Percentiles rank a stretch among this genome's conserved stretches.
Evolutionary conservation across 2,888 invertebrate genomes (phyloP).

Genomic region (Acanthoscelides obtectus): DNA sequence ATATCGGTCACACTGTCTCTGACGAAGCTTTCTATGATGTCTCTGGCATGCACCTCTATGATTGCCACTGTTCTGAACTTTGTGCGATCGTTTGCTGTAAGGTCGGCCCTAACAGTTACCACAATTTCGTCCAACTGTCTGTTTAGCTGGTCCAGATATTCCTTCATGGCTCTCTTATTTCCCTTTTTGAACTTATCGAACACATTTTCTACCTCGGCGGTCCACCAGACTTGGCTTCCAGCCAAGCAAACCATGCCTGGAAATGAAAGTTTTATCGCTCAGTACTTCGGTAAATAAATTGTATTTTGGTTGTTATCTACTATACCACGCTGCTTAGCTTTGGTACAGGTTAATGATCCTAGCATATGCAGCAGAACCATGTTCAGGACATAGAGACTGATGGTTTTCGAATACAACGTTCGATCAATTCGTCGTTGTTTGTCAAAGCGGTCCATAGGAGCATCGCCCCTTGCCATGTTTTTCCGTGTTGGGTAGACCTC

Average conservation of each 20-base stretch:
- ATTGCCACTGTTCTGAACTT: constrained; percentile 88
- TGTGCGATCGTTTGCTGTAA: constrained; percentile 74
- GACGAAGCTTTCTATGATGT: constrained; percentile 80
- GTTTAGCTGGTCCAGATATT: constrained; percentile 76
- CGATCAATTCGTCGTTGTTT: too few relatives aligned
- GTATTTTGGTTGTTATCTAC: too few relatives aligned
- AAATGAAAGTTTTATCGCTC: too few relatives aligned
- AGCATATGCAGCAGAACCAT: too few relatives aligned
- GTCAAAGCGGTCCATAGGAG: too few relatives aligned
- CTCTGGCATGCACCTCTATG: constrained; percentile 87
- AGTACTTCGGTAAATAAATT: too few relatives aligned
- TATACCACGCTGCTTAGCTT: too few relatives aligned
- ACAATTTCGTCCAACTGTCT: constrained; percentile 81
- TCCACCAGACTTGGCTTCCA: constrained; percentile 93
- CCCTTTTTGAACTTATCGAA: constrained; percentile 69
- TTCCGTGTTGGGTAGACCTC: too few relatives aligned
- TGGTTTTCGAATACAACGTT: too few relatives aligned
- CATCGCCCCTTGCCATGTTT: too few relatives aligned
- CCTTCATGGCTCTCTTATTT: constrained; percentile 84
- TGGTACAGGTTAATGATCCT: too few relatives aligned
- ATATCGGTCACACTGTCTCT: constrained; percentile 77
- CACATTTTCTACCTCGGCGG: constrained; percentile 88
- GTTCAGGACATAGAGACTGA: too few relatives aligned
- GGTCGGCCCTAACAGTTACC: constrained; percentile 64
- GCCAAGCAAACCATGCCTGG: constrained; percentile 53